phyloP scores from a whole-genome alignment of 2,113 vertebrate genomes.

The Ancistrus triradiatus region DNA sequence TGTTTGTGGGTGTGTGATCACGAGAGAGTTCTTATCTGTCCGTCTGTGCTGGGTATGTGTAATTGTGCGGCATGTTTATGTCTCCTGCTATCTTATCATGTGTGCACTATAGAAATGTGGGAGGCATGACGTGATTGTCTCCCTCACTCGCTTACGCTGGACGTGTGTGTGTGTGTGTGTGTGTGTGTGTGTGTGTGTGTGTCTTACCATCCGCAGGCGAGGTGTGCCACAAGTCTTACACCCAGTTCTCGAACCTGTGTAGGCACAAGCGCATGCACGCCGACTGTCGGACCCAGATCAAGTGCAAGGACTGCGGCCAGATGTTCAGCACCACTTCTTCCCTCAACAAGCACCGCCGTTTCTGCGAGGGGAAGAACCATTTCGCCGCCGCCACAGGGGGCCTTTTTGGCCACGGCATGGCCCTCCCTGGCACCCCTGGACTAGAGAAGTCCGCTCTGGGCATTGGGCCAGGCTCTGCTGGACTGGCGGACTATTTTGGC shows the following conservation, averaged over 20 bases:
- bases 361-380: conserved; percentile 99
- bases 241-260: conserved; percentile 99
- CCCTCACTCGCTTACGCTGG: conserved; percentile 8
- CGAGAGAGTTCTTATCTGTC: conserved; percentile 59
- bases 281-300: conserved; percentile 99
- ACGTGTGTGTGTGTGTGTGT: conserved; percentile 65
- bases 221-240: conserved; percentile 99
- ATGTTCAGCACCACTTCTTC: conserved; percentile 99
- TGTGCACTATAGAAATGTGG: conserved; percentile 26
- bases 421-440: conserved; percentile 85
- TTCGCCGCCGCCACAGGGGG: conserved; percentile 90
- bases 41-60: conserved; percentile 1
- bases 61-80: conserved; percentile 6
- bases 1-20: conserved; percentile 81
- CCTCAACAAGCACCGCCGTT: conserved; percentile 98
- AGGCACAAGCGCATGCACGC: conserved; percentile 99
- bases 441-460: conserved; percentile 94
- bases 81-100: not conserved
- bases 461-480: conserved; percentile 87
- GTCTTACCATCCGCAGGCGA: conserved; percentile 89
- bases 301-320: conserved; percentile 99
- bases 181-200: too few species aligned
- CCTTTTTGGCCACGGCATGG: conserved; percentile 94
- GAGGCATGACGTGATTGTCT: conserved; percentile 9
- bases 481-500: conserved; percentile 97